Evolutionary conservation across 23 tunicate genomes (phyloP), one percentile per base, ranked within the genome.

Genomic region (Aplidium turbinatum): DNA sequence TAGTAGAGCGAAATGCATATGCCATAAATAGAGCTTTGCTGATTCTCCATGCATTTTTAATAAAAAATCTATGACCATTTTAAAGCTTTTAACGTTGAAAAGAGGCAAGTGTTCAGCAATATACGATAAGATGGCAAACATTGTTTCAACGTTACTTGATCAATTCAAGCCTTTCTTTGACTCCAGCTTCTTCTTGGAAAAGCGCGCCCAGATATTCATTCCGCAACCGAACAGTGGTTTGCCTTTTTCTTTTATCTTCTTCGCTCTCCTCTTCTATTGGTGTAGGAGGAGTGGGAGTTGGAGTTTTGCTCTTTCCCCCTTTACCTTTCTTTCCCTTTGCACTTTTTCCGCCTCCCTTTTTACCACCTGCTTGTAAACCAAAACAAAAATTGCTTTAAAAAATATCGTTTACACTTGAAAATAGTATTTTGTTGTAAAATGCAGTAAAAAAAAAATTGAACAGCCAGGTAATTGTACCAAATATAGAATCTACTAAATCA

Each of bases 171-270:
- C 83, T 68, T 33, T 71, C 73, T 47, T 84, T 91, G 24, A 73
- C 82, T 34, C 77, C 55, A 28, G 69, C 51, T 58, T 91, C 97
- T 68, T 91, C 97, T 45, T 68, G 72, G 3, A 57, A 65, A 65
- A 91, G 48, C 47, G 77, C 90, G 0, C 79, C 82, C 26, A 78
- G 73, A 66, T 91, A 91, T 72, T 91, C 97, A 9, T 91, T 91
- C 27, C 77, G 63, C 86, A 91, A 31, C 31, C 78, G 64, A 2
- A 54, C 39, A 1, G 75, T 83, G 4, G 69, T 81, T 40, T 81
- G 80, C 65, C 66, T 73, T 66, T 74, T 91, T 52, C 47, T 91
- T 32, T 75, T 79, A 24, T 72, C 91, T 50, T 91, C 97, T 50
- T 82, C 96, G 30, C 76, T 82, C 46, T 60, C 76, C 45, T 89